Percentiles rank a stretch among this genome's conserved stretches.
Evolutionary conservation across 2,797 vertebrate genomes (phyloP).

Genomic region (Mycteria americana): DNA sequence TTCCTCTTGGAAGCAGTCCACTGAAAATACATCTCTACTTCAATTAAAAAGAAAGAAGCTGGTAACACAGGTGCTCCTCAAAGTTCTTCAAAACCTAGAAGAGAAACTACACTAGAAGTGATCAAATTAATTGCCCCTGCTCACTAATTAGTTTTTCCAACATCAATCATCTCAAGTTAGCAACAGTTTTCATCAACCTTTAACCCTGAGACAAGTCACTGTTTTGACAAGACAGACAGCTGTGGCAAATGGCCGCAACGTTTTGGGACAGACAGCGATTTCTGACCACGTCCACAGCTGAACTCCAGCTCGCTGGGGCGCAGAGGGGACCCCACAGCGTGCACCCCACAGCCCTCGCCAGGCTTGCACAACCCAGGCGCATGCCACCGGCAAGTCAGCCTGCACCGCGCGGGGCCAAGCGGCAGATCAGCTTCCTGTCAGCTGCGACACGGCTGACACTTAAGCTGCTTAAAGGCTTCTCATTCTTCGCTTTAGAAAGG

Average conservation of each 20-base stretch:
- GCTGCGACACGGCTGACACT: constrained; percentile 69
- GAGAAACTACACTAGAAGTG: not conserved
- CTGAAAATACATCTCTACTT: not conserved
- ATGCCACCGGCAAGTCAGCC: constrained; percentile 34
- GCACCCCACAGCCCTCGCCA: not conserved
- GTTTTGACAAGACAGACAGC: constrained; percentile 79
- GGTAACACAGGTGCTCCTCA: constrained; percentile 17
- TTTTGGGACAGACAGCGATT: constrained; percentile 75
- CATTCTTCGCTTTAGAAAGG: constrained; percentile 73
- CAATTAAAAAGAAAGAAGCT: not conserved
- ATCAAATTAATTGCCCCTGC: constrained; percentile 51
- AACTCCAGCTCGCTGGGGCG: constrained; percentile 31
- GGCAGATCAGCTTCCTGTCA: constrained; percentile 79
- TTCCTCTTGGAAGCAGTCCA: constrained; percentile 16
- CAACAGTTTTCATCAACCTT: constrained; percentile 70
- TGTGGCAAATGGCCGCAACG: constrained; percentile 57
- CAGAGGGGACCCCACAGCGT: not conserved
- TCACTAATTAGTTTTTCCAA: constrained; percentile 70
- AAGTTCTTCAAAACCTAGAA: constrained; percentile 30
- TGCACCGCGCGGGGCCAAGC: constrained; percentile 48
- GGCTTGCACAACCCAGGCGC: not conserved
- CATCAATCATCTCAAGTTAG: constrained; percentile 74
- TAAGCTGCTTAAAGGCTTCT: constrained; percentile 76
- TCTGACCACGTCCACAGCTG: constrained; percentile 61
- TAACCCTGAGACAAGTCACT: constrained; percentile 53